These are phyloP conservation scores for Chaetophractus vellerosus DNA, from an alignment of 2,797 vertebrate species.

Conservation along the genomic window DNA sequence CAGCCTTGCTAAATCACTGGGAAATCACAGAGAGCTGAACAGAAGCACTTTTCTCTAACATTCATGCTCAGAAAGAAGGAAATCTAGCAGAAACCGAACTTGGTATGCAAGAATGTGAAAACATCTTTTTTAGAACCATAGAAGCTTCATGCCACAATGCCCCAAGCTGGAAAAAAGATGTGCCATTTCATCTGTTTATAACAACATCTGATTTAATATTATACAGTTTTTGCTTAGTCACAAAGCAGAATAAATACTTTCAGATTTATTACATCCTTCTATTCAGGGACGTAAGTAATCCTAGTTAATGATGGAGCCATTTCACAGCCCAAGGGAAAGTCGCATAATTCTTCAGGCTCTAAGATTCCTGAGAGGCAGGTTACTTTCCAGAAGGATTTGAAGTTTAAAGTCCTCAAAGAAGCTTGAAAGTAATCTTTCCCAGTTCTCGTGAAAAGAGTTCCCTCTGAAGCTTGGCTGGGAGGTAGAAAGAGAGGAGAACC, in stretches of 20 bases:
- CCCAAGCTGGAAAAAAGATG: constrained; percentile 82
- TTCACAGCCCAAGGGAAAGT: constrained; percentile 82
- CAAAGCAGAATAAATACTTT: constrained; percentile 89
- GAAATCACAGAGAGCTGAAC: background rate
- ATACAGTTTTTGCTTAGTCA: constrained; percentile 85
- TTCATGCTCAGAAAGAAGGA: background rate
- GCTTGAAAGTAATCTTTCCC: constrained; percentile 81
- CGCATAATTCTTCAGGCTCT: constrained; percentile 78
- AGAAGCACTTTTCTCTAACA: background rate
- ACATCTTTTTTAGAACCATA: constrained; percentile 74
- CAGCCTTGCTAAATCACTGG: background rate
- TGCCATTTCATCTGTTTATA: constrained; percentile 86
- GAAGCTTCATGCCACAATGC: constrained; percentile 82
- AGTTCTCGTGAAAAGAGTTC: background rate
- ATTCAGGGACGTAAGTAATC: constrained; percentile 87
- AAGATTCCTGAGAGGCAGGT: constrained; percentile 84
- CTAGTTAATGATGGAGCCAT: constrained; percentile 85
- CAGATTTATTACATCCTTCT: constrained; percentile 90
- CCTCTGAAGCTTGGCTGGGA: background rate
- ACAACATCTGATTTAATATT: constrained; percentile 87
- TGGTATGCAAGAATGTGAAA: constrained; percentile 1
- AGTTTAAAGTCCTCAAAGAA: constrained; percentile 79
- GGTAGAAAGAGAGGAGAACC: background rate
- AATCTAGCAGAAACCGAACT: background rate
- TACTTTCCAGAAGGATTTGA: constrained; percentile 87